Evolutionary conservation across 2,797 vertebrate species (phyloP).

Genomic region (Propithecus deckenii): DNA sequence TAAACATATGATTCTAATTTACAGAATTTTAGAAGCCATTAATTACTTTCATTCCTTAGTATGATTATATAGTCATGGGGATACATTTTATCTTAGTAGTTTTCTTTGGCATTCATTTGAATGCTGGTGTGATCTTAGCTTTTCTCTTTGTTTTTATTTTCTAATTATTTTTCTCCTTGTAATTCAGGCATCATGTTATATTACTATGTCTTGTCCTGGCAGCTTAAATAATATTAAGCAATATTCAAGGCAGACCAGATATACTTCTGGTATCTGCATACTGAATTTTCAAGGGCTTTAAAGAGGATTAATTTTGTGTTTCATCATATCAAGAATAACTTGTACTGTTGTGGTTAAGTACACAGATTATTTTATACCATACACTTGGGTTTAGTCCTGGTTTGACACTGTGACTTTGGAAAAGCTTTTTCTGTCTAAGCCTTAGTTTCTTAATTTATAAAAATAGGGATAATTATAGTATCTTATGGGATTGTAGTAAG

Average conservation of each 20-base stretch:
- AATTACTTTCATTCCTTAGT: conserved; percentile 47
- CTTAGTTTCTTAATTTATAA: conserved; percentile 53
- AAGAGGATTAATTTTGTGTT: neutral
- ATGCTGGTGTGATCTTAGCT: conserved; percentile 7
- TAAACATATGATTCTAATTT: conserved; percentile 32
- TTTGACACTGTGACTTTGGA: conserved; percentile 28
- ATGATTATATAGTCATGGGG: neutral
- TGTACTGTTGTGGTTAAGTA: neutral
- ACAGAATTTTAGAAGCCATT: conserved; percentile 46
- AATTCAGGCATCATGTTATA: neutral
- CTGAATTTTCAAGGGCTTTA: conserved; percentile 31
- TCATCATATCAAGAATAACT: conserved; percentile 10
- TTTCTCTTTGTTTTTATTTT: conserved; percentile 42
- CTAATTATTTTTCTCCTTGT: conserved; percentile 51
- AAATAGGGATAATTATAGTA: conserved; percentile 12
- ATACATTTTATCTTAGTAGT: conserved; percentile 17
- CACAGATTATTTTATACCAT: conserved; percentile 7
- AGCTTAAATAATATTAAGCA: conserved; percentile 19
- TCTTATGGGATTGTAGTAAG: neutral
- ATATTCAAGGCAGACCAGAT: conserved; percentile 26
- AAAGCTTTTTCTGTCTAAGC: conserved; percentile 37
- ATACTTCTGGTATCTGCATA: neutral
- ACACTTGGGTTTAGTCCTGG: neutral
- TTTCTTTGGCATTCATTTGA: conserved; percentile 53
- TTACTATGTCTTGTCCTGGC: conserved; percentile 5